Conservation (phyloP, 2,797 vertebrate genomes). For the Enteromius fasciolatus region DNA sequence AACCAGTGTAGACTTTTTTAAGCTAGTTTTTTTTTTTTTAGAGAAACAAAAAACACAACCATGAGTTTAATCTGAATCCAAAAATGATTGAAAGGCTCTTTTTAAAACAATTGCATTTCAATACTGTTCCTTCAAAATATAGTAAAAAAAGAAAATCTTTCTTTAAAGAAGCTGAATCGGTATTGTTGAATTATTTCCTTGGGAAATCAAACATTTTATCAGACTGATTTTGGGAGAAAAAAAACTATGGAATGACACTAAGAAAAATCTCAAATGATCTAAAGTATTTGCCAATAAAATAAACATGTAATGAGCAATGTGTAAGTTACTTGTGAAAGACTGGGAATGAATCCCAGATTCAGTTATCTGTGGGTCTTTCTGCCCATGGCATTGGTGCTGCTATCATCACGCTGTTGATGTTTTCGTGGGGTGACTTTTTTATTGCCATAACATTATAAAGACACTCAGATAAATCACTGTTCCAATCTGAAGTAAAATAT, state of each 20-base stretch:
- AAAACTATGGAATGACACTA: not conserved
- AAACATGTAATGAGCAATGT: not conserved
- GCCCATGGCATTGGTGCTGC: not conserved
- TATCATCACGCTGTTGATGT: not conserved
- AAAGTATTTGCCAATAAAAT: not conserved
- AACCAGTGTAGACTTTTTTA: not conserved
- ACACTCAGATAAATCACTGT: not conserved
- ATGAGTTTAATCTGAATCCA: not conserved
- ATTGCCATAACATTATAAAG: not conserved
- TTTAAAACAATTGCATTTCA: not conserved
- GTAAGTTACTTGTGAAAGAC: not conserved
- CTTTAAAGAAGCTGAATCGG: not conserved
- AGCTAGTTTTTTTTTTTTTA: not conserved
- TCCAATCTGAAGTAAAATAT: slow-evolving; percentile 26
- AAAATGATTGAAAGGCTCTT: not conserved
- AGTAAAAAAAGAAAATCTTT: not conserved
- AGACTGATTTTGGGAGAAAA: not conserved
- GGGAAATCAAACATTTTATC: not conserved
- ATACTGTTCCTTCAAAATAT: not conserved
- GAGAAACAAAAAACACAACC: not conserved
- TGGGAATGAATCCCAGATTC: slow-evolving; percentile 5
- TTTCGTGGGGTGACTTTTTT: not conserved
- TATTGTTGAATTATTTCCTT: not conserved
- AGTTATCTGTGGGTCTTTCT: not conserved
- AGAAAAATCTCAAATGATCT: not conserved